Base-by-base conservation (phyloP, 2,113 vertebrate species). In the Scatophagus argus region DNA sequence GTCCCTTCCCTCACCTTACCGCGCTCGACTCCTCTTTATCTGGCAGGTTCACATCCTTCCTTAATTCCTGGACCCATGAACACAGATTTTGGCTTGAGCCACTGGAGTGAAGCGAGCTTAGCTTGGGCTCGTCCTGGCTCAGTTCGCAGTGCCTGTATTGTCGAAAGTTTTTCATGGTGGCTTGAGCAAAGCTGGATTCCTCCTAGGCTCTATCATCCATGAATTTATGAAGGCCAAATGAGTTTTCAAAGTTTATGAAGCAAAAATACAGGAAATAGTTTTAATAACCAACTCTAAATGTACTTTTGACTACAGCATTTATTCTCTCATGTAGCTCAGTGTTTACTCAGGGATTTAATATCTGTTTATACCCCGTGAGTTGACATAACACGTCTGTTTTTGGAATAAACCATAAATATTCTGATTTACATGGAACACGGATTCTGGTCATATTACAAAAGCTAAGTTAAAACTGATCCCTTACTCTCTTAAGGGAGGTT, bases 391-490 rank as follows among this genome's bases (percentile, higher is more conserved):
- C 16, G 21, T 36, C 43, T 32, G 41, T 63, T 80, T 38, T 36
- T 51, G 4, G 39, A 63, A 59, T 76, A 59, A 72, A 65, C 71
- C 25, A 77, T n/a, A 62, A 65, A 64, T 79, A 67, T 83, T 82
- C 74, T 54, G 39, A 72, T 82, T 74, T 79, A 41, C 46, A 70
- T 41, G 59, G 49, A 75, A 64, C 23, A 72, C 62, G 11, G 79
- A 66, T 81, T 65, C 64, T 6, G 64, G 36, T 93, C 83, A 70
- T 81, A 87, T 93, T 94, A 87, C 90, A 80, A 65, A 71, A 64
- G 39, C 84, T 74, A 78, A 91, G 83, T 88, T 89, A 84, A 92
- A 94, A 92, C 52, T 60, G 87, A 93, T 85, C 66, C 68, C 62
- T 51, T 70, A 71, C 79, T 82, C 52, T 81, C 52, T 66, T 72